Percentiles rank a stretch among this genome's conserved stretches.
phyloP scores from a whole-genome alignment of 2,888 invertebrate genomes.

The Patella depressa region DNA sequence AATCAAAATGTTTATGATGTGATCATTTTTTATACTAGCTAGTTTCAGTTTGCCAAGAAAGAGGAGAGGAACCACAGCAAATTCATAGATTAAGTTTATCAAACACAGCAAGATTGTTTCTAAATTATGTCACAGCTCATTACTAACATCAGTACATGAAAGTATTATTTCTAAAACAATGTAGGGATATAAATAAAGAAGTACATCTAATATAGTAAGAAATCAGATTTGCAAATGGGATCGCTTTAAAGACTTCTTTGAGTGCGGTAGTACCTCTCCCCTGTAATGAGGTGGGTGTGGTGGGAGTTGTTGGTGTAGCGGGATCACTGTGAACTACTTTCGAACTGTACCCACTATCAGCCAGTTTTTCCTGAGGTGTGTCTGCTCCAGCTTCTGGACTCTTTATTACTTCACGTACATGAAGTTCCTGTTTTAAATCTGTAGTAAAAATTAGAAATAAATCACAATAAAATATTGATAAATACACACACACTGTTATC shows the following conservation, averaged over 20 bases:
- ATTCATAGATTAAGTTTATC: no score
- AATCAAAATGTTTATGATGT: no score
- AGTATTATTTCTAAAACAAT: no score
- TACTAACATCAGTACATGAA: no score
- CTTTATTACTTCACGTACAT: slow-evolving; percentile 40
- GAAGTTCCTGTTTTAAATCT: slow-evolving; percentile 81
- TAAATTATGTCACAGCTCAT: no score
- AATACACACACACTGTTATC: not conserved
- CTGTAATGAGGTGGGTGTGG: slow-evolving; percentile 38
- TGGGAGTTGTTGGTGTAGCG: slow-evolving; percentile 35
- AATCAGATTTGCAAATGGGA: not conserved
- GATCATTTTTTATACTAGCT: no score
- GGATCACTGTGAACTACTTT: slow-evolving; percentile 19
- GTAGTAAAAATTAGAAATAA: slow-evolving; percentile 34
- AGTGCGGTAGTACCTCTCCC: slow-evolving; percentile 22
- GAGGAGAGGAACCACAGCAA: no score
- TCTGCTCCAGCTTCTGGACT: slow-evolving; percentile 22
- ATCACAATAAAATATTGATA: not conserved
- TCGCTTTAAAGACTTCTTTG: no score
- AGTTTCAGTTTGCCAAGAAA: no score
- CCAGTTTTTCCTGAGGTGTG: slow-evolving; percentile 27
- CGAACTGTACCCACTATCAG: slow-evolving; percentile 43
- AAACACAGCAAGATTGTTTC: no score
- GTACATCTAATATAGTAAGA: not conserved
- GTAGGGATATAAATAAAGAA: no score